A percentile compares a stretch with the other conserved stretches of the same genome.
These are phyloP conservation scores for Galerucella nymphaeae DNA, from an alignment of 2,888 invertebrate genomes.

Conservation along the genomic window DNA sequence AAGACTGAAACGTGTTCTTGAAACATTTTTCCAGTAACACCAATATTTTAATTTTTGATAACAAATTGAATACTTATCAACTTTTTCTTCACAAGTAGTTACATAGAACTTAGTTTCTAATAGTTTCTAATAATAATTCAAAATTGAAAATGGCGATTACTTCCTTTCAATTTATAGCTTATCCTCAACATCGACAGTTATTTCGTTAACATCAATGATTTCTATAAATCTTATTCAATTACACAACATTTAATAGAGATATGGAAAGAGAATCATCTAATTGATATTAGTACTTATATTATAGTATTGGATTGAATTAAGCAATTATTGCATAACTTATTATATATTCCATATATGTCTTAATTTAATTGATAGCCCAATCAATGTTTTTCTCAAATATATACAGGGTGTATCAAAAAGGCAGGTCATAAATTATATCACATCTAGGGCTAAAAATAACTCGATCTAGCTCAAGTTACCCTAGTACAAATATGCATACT, in stretches of 20 bases:
- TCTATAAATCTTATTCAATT: background rate
- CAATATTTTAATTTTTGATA: no score
- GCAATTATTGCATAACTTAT: background rate
- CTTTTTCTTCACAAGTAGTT: no score
- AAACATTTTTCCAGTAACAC: no score
- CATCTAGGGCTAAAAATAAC: no score
- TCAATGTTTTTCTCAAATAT: background rate
- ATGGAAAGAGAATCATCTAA: background rate
- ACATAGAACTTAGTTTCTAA: no score
- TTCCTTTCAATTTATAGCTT: background rate
- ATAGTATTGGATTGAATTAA: background rate
- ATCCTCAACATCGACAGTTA: background rate
- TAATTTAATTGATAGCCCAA: background rate
- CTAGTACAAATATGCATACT: no score
- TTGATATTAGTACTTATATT: background rate
- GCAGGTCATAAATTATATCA: no score
- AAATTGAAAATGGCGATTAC: background rate
- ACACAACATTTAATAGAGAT: constrained; percentile 1
- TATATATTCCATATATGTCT: background rate
- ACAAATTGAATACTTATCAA: no score
- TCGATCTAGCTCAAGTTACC: no score
- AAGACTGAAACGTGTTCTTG: no score
- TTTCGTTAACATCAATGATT: background rate
- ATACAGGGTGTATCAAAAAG: no score
- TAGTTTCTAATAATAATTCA: background rate